phyloP scores from a whole-genome alignment of 2,888 invertebrate species.

The Rhabditoides inermis region DNA sequence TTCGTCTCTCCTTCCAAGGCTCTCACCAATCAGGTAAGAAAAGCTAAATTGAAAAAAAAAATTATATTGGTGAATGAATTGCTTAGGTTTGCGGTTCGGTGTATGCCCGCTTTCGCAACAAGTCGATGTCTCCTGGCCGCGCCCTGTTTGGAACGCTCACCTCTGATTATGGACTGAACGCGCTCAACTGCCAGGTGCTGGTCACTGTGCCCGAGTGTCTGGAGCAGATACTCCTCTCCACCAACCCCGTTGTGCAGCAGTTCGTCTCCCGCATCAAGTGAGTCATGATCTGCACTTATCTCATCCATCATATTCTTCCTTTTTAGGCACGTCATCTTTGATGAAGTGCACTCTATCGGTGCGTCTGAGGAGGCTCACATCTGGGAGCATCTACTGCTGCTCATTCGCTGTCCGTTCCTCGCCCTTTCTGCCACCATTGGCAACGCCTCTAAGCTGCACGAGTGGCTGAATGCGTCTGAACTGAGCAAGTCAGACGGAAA shows the following conservation, averaged over 20 bases:
- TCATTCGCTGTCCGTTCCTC: constrained; percentile 49
- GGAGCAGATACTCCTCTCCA: constrained; percentile 41
- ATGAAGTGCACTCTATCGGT: constrained; percentile 50
- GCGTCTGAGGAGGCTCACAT: constrained; percentile 42
- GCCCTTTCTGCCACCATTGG: constrained; percentile 50
- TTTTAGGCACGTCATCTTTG: constrained; percentile 50
- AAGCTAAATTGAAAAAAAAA: too few relatives aligned
- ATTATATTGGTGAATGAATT: too few relatives aligned
- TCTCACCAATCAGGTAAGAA: constrained; percentile 46
- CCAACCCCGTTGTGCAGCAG: constrained; percentile 40
- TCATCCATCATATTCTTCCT: too few relatives aligned
- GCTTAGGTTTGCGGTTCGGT: constrained; percentile 48
- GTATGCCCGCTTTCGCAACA: constrained; percentile 52
- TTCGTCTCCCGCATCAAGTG: constrained; percentile 45
- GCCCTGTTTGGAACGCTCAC: constrained; percentile 51
- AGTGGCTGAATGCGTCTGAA: constrained; percentile 43
- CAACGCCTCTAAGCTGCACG: constrained; percentile 40
- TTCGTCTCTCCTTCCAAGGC: constrained; percentile 54
- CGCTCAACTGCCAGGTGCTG: constrained; percentile 46
- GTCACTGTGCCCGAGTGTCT: constrained; percentile 48
- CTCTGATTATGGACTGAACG: constrained; percentile 39
- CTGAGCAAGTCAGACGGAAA: constrained; percentile 31
- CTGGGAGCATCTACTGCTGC: constrained; percentile 49
- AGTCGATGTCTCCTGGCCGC: constrained; percentile 48
- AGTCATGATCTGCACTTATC: too few relatives aligned